These are phyloP conservation scores for Sphyrna mokarran DNA, from an alignment of 2,113 vertebrate genomes.

Conservation along the genomic window DNA sequence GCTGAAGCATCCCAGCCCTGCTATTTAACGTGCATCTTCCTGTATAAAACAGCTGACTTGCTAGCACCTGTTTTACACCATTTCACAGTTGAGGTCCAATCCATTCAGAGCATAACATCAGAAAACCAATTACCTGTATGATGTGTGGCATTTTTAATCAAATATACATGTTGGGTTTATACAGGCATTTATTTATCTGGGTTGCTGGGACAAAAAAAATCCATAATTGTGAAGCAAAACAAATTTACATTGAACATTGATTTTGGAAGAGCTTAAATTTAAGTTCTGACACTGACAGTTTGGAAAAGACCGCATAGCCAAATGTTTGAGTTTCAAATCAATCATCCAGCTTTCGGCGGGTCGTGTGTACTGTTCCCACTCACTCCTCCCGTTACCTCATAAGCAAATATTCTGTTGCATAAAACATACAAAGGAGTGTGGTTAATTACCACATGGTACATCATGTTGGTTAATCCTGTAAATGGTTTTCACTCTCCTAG, in stretches of 20 bases:
- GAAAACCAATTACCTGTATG: too few relatives aligned
- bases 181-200: not conserved
- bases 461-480: not conserved
- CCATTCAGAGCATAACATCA: not conserved
- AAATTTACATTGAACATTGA: not conserved
- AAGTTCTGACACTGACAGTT: not conserved
- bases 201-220: not conserved
- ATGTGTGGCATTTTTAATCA: not conserved
- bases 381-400: not conserved
- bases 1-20: too few relatives aligned
- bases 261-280: not conserved
- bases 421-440: not conserved
- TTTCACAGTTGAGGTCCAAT: not conserved
- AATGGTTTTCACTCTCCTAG: not conserved
- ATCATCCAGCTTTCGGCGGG: not conserved
- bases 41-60: not conserved
- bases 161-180: not conserved
- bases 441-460: constrained; percentile 9
- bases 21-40: not conserved
- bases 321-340: constrained; percentile 5
- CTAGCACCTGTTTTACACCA: not conserved
- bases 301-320: not conserved
- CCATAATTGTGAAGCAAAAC: not conserved
- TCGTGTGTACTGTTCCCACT: not conserved
- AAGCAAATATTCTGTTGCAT: not conserved